A percentile compares a stretch with the other conserved stretches of the same genome.
Evolutionary conservation across 2,797 vertebrate species (phyloP).

Genomic region (Cryptoblepharus egeriae): DNA sequence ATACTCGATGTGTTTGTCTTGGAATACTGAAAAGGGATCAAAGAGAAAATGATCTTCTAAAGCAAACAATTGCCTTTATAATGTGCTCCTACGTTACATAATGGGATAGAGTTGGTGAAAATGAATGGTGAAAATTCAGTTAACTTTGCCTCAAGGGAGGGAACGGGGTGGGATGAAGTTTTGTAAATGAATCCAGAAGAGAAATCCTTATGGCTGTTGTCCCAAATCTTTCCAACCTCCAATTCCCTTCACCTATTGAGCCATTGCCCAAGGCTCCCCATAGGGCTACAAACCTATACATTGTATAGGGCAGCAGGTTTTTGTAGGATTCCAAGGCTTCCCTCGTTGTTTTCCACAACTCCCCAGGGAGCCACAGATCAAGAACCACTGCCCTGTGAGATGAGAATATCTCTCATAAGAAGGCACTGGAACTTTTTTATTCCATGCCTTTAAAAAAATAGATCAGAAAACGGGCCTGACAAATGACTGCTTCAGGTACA

Average conservation of each 20-base stretch:
- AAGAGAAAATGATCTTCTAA: neutral
- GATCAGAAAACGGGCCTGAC: neutral
- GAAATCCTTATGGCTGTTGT: neutral
- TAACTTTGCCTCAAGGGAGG: neutral
- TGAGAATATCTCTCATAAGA: neutral
- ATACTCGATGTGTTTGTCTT: neutral
- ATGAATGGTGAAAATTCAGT: too few species aligned
- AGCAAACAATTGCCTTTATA: constrained; percentile 32
- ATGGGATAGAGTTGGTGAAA: neutral
- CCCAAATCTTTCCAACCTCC: too few species aligned
- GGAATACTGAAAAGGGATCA: neutral
- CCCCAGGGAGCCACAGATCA: too few species aligned
- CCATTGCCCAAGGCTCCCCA: too few species aligned
- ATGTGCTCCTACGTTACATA: neutral
- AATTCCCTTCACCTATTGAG: too few species aligned
- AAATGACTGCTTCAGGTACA: neutral
- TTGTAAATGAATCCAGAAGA: neutral
- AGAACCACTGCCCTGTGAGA: neutral
- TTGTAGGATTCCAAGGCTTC: too few species aligned
- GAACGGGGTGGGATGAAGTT: neutral
- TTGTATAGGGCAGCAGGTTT: too few species aligned
- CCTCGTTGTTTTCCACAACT: too few species aligned
- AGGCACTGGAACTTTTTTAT: neutral
- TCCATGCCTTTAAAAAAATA: neutral
- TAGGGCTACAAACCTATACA: too few species aligned